Percentiles rank a stretch among this genome's conserved stretches.
Evolutionary conservation across 30 jellyfish, hydroid and myxozoan genomes (phyloP).

Genomic region (Hydractinia symbiolongicarpus): DNA sequence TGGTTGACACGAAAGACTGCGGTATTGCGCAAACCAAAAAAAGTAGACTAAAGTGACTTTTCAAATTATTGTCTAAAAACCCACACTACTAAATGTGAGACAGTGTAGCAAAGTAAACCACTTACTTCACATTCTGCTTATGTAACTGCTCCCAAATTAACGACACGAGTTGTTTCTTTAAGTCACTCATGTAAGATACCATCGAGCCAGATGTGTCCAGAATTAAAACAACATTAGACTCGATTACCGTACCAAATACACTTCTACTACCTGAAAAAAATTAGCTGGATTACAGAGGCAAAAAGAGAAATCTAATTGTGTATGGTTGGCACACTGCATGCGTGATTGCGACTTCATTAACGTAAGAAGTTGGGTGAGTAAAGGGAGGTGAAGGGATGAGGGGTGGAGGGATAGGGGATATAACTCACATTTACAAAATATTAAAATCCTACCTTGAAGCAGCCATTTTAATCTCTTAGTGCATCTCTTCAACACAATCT

Average conservation of each 20-base stretch:
- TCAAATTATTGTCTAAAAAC: too few relatives aligned
- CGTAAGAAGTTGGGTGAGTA: neutral
- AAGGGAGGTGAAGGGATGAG: neutral
- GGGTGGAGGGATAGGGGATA: neutral
- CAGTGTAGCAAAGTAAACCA: neutral
- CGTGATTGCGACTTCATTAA: neutral
- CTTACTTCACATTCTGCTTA: conserved; percentile 37
- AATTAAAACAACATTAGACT: conserved; percentile 40
- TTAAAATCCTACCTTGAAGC: conserved; percentile 38
- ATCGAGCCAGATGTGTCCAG: conserved; percentile 78
- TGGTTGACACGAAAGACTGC: too few relatives aligned
- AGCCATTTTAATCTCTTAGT: conserved; percentile 70
- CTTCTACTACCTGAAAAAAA: conserved; percentile 53
- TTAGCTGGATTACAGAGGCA: neutral
- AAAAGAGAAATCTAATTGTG: neutral
- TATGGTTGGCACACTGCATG: neutral
- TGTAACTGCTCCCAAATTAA: conserved; percentile 62
- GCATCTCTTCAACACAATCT: conserved; percentile 39
- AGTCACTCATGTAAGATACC: conserved; percentile 49
- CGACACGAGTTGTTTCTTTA: conserved; percentile 38
- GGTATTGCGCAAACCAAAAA: too few relatives aligned
- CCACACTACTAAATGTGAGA: too few relatives aligned
- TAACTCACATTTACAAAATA: neutral
- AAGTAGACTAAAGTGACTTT: too few relatives aligned
- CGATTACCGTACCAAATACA: conserved; percentile 65